These are phyloP conservation scores for Gavialis gangeticus DNA, from an alignment of 2,113 vertebrate species.

Conservation along the genomic window DNA sequence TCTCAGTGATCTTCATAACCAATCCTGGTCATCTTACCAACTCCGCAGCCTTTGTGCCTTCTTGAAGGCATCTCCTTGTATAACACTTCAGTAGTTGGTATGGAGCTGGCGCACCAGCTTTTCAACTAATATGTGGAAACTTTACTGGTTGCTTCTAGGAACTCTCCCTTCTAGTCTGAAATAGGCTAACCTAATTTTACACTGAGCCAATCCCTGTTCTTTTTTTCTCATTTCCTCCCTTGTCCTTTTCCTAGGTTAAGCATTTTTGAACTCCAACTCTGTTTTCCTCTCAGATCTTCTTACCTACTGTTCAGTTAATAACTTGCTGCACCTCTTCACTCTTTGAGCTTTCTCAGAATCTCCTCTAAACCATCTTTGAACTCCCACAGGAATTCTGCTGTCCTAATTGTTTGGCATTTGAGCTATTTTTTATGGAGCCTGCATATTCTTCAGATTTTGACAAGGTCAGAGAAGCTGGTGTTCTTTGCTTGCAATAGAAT, in stretches of 20 bases:
- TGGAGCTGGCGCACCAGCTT: neutral
- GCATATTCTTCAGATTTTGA: neutral
- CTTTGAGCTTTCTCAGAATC: neutral
- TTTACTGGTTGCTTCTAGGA: too few species aligned
- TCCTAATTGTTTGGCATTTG: neutral
- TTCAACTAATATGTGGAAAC: neutral
- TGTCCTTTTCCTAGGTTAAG: neutral
- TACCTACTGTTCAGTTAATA: neutral
- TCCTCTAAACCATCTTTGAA: too few species aligned
- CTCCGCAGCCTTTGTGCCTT: neutral
- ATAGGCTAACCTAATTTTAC: too few species aligned
- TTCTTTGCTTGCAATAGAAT: neutral
- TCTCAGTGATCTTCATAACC: too few species aligned
- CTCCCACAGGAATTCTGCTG: neutral
- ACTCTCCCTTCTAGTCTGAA: neutral
- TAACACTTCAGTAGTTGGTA: fast-evolving
- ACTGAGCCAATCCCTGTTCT: neutral
- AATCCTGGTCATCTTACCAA: too few species aligned
- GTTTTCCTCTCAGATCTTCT: neutral
- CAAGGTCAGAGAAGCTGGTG: neutral
- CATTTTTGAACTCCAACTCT: neutral
- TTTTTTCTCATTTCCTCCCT: neutral
- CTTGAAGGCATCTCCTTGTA: neutral
- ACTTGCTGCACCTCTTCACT: neutral
- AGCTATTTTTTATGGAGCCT: neutral